Base-by-base conservation (phyloP, 2,797 vertebrate species). In the Acropternis orthonyx region DNA sequence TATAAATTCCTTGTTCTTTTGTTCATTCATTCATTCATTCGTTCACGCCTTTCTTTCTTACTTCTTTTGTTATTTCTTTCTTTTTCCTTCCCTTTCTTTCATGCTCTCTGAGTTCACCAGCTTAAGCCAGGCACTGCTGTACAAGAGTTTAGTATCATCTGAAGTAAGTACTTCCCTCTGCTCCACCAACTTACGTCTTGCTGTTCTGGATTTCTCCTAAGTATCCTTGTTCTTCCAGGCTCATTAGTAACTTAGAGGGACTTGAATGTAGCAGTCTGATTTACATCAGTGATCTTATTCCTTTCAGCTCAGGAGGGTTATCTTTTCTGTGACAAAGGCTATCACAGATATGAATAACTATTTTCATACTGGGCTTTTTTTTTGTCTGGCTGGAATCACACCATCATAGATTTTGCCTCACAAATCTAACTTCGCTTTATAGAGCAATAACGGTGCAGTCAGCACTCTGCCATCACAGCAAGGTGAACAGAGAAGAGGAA, bases 151-250 rank as follows among this genome's bases (percentile, higher is more conserved):
- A 90, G 86, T 93, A 52, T 56, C 61, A 88, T 41, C 82, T 73
- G 61, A 93, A 96, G 88, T 90, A 76, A 91, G 92, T 82, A 86
- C 91, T 95, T 95, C 83, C 81, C 86, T 80, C 65, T 91, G 84
- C 93, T 92, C 94, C 86, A 77, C 26, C 92, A 94, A 95, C 89
- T 95, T 93, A 71, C 0, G 65, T 96, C 92, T 96, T 89, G 94
- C 94, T 95, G 93, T 95, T 96, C 93, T 96, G 92, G 92, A 96
- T 95, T 96, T 97, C 95, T 97, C 92, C 95, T 94, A 96, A 95
- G 93, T 78, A 88, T 95, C 79, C 94, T 97, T 95, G 85, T 90
- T 95, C 96, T 92, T 78, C 89, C 92, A 95, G 79, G 89, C 89
- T 96, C 93, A 92, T 96, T 96, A 96, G 90, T 69, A 95, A 94